Base-by-base conservation (phyloP, 2,888 invertebrate species). In the Eupeodes luniger region DNA sequence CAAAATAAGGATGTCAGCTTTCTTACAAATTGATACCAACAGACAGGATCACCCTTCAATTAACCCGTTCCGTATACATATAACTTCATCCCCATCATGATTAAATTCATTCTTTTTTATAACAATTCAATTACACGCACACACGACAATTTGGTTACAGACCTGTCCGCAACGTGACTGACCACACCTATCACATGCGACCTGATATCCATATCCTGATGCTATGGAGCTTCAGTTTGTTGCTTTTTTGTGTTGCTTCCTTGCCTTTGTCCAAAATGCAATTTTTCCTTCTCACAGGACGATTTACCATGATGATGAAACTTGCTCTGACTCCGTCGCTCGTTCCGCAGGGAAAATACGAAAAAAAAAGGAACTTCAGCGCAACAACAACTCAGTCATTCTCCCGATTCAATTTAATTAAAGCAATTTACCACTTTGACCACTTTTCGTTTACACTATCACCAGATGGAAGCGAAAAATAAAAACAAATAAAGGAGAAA, bases 351-450 rank as follows among this genome's bases (percentile, higher is more conserved):
- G 74, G 61, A 62, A 69, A 80, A 66, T 64, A 34, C 59, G n/a
- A 69, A 61, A 84, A 81, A 72, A 64, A 47, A 34, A 5, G 14
- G 14, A 47, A 10, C 44, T 19, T 27, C n/a, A 36, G 14, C n/a
- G n/a, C 76, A 83, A 62, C 72, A 85, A 74, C 84, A 85, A 79
- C 83, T 64, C 77, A 78, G 88, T 77, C 80, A 74, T 57, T 78
- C 77, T 81, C 57, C 47, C 84, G 74, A 81, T 88, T 88, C 88
- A 88, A 88, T 88, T 88, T 88, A 88, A 88, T 85, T 88, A 88
- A 88, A 88, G 81, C 88, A 85, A 88, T 88, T 88, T 88, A 85
- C 88, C 85, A 88, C 81, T 88, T 88, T 88, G 85, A 81, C 85
- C 85, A 85, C 69, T 85, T 72, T 72, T 81, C 69, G 78, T 67